A percentile compares a stretch with the other conserved stretches of the same genome.
phyloP scores from a whole-genome alignment of 2,797 vertebrate genomes.

The Enteromius unitaeniatus region DNA sequence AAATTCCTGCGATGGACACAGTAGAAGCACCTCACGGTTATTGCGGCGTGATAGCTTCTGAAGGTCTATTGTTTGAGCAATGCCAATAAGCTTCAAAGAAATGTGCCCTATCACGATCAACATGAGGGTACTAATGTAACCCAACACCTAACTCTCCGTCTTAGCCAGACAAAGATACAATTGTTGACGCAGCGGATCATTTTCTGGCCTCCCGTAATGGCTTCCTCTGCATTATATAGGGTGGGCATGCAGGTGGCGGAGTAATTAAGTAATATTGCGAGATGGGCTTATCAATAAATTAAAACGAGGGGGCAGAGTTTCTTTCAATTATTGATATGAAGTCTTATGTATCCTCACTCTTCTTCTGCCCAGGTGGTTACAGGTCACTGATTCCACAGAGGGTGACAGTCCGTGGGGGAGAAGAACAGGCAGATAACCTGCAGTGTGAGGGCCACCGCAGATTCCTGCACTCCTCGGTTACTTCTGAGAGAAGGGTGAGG shows the following conservation, averaged over 20 bases:
- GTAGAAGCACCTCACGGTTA: background rate
- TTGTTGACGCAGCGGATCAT: conserved; percentile 59
- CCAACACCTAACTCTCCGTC: conserved; percentile 49
- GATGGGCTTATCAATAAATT: conserved; percentile 60
- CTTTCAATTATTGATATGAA: conserved; percentile 62
- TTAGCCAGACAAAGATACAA: conserved; percentile 57
- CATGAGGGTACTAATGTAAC: conserved; percentile 53
- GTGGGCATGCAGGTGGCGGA: conserved; percentile 33
- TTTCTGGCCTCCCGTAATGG: conserved; percentile 54
- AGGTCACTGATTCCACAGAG: conserved; percentile 46
- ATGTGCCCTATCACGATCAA: conserved; percentile 45
- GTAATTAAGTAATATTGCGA: conserved; percentile 60
- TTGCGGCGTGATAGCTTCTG: background rate
- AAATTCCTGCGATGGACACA: background rate
- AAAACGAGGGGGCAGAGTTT: conserved; percentile 55
- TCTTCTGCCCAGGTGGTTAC: conserved; percentile 51
- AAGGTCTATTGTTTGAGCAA: conserved; percentile 26
- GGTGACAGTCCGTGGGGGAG: conserved; percentile 40
- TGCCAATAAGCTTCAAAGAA: conserved; percentile 47
- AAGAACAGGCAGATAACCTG: conserved; percentile 26
- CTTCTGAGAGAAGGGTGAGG: background rate
- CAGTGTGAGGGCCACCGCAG: background rate
- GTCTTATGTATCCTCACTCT: conserved; percentile 55
- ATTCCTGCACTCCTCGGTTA: conserved; percentile 13
- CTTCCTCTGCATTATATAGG: conserved; percentile 41